Evolutionary conservation across 2,888 invertebrate species (phyloP), one percentile per base, ranked within the genome.

Genomic region (Sminthurinus aureus): DNA sequence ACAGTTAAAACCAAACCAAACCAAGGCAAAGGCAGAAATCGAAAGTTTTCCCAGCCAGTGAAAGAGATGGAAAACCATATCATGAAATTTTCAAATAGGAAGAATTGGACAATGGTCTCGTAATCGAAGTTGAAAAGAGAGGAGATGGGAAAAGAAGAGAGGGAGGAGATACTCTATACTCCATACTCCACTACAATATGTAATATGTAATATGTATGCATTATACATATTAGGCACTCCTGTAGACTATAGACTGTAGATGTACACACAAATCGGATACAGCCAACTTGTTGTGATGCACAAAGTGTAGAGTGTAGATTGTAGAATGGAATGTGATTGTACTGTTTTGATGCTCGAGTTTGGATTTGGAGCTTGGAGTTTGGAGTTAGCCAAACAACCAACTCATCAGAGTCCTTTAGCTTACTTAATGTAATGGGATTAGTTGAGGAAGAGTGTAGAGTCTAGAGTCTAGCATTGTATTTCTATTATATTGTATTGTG

Each of bases 51-150:
- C 58, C 22, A 38, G 38, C 4, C 9, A 9, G 2, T 4, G 69
- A 69, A 3, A 11, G 6, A 38, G 38, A 38, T 1, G 6, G 26
- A n/a, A 18, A 38, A 38, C 3, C 3, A 38, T 52, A 71, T 71
- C 18, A 71, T 71, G 73, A 80, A 73, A 80, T 71, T 80, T 38
- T 80, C 66, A 86, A 82, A 83, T 75, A 79, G 85, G 38, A 38
- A 84, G 85, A 85, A 83, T 84, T 84, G 84, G 82, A 87, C 86
- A 85, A 86, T 86, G 78, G 80, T 79, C 66, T 83, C 79, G 82
- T 86, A 87, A 86, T 85, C 82, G 83, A 85, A 87, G 82, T 81
- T 87, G 86, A 85, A 86, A 87, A 84, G 84, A 82, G 84, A 18
- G 9, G 58, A 38, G 38, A 18, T 6, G 58, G 6, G 38, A 38